phyloP scores from a whole-genome alignment of 2,113 vertebrate species.

The Cryptomyrus ogoouensis region DNA sequence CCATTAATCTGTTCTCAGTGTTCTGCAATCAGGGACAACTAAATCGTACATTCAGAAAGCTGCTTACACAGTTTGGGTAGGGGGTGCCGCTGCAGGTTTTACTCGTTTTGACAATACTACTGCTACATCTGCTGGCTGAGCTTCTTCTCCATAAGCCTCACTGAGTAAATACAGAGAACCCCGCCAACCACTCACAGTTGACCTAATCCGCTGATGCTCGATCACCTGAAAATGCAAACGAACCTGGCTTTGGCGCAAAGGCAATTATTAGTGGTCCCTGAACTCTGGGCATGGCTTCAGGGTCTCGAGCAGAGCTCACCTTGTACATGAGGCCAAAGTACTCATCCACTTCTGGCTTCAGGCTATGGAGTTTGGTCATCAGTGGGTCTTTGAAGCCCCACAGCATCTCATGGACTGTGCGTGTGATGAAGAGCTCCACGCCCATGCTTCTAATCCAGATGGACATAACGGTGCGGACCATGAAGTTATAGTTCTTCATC shows the following conservation, averaged over 20 bases:
- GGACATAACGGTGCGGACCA: slow-evolving; percentile 47
- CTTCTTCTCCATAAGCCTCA: background rate
- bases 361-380: slow-evolving; percentile 59
- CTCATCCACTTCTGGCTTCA: slow-evolving; percentile 65
- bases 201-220: background rate
- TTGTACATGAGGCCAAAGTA: slow-evolving; percentile 85
- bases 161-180: background rate
- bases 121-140: background rate
- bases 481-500: slow-evolving; percentile 55
- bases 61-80: background rate
- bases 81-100: background rate
- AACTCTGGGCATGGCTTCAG: background rate
- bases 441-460: slow-evolving; percentile 48
- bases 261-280: background rate
- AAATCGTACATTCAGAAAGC: background rate
- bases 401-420: slow-evolving; percentile 72
- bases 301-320: slow-evolving; percentile 52
- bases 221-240: background rate
- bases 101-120: background rate
- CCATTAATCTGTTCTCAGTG: background rate
- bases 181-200: background rate
- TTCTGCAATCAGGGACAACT: background rate
- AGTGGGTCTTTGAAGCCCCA: slow-evolving; percentile 92
- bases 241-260: background rate
- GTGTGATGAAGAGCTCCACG: slow-evolving; percentile 69